Conservation (phyloP, 2,113 vertebrate species). For the Sylvia atricapilla region DNA sequence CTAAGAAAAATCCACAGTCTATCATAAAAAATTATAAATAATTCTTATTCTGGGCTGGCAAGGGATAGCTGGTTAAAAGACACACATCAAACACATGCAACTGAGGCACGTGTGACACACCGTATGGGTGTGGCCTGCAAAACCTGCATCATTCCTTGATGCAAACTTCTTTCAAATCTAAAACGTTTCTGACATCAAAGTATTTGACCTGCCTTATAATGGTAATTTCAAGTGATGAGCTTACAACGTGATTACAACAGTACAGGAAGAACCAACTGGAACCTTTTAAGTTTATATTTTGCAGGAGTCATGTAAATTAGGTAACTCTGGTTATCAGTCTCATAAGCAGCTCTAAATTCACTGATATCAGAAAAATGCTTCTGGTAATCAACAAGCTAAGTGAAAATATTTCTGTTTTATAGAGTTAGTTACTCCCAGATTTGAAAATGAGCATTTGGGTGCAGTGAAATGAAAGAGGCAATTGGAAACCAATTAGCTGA, state of each 20-base stretch:
- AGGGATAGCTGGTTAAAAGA: not conserved
- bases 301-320: not conserved
- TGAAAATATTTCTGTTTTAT: slow-evolving; percentile 15
- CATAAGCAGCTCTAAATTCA: not conserved
- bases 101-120: not conserved
- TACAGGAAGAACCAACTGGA: not conserved
- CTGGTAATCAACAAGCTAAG: slow-evolving; percentile 14
- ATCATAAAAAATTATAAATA: not conserved
- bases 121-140: not conserved
- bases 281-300: not conserved
- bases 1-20: not conserved
- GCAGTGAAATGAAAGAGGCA: slow-evolving; percentile 14
- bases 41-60: not conserved
- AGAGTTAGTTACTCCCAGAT: not conserved
- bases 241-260: not conserved
- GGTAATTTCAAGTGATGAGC: not conserved
- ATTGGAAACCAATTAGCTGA: slow-evolving; percentile 39
- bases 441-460: slow-evolving; percentile 33
- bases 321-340: not conserved
- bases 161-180: not conserved
- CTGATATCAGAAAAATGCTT: not conserved
- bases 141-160: not conserved
- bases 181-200: not conserved
- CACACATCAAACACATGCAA: not conserved
- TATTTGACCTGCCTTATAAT: not conserved